These are phyloP conservation scores for Julus scanicus DNA, from an alignment of 2,888 invertebrate genomes.

Conservation along the genomic window DNA sequence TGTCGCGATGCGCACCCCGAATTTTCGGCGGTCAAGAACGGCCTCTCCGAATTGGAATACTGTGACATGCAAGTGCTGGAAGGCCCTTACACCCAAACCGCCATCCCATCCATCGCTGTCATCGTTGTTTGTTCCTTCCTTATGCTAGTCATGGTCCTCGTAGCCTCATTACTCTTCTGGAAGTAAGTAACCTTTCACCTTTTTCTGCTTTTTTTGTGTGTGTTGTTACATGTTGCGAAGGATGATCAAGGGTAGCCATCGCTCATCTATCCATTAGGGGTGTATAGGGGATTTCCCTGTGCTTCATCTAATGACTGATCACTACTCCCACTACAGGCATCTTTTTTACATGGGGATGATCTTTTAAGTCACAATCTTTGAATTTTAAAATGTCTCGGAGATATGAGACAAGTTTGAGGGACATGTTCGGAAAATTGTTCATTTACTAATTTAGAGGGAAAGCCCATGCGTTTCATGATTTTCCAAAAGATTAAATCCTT, in stretches of 20 bases:
- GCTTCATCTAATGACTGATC: background rate
- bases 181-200: slow-evolving; percentile 56
- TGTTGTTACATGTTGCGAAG: background rate
- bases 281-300: background rate
- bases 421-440: too few relatives aligned
- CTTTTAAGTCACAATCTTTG: background rate
- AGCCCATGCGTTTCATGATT: too few relatives aligned
- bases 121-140: slow-evolving; percentile 58
- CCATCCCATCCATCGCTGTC: slow-evolving; percentile 58
- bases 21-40: background rate
- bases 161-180: slow-evolving; percentile 58
- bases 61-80: slow-evolving; percentile 58
- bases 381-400: background rate
- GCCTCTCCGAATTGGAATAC: slow-evolving; percentile 55
- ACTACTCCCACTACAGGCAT: background rate
- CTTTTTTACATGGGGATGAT: background rate
- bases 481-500: too few relatives aligned
- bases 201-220: background rate
- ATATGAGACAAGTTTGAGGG: too few relatives aligned
- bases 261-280: background rate
- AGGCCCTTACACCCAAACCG: slow-evolving; percentile 58
- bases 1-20: slow-evolving; percentile 49
- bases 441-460: too few relatives aligned
- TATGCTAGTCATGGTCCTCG: slow-evolving; percentile 58
- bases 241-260: background rate